Evolutionary conservation across 2,113 vertebrate genomes (phyloP).

Genomic region (Perccottus glenii): DNA sequence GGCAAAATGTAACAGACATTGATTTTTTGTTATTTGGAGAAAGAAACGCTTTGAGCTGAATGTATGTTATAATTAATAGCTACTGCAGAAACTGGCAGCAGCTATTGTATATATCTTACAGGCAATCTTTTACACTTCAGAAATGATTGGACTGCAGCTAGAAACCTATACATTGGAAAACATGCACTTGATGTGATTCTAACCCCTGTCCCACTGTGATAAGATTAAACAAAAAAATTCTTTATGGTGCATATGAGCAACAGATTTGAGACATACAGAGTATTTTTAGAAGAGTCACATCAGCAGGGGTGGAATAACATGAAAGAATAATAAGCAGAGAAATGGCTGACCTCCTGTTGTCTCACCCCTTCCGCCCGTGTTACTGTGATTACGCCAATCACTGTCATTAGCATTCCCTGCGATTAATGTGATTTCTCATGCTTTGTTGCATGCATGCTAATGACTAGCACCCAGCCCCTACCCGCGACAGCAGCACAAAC

Average conservation of each 20-base stretch:
- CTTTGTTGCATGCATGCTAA: slow-evolving; percentile 69
- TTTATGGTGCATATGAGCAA: slow-evolving; percentile 16
- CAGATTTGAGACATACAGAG: slow-evolving; percentile 26
- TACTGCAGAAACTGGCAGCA: too few relatives aligned
- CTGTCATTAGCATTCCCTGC: slow-evolving; percentile 66
- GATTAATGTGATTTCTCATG: slow-evolving; percentile 68
- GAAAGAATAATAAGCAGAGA: slow-evolving; percentile 54
- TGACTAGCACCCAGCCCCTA: slow-evolving; percentile 35
- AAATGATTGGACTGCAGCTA: not conserved
- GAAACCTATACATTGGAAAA: not conserved
- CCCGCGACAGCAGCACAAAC: slow-evolving; percentile 16
- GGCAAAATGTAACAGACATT: too few relatives aligned
- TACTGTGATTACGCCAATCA: slow-evolving; percentile 75
- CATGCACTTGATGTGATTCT: too few relatives aligned
- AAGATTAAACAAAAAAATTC: not conserved
- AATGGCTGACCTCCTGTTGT: slow-evolving; percentile 64
- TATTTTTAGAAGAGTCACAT: slow-evolving; percentile 32
- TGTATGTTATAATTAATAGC: too few relatives aligned
- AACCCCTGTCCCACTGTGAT: not conserved
- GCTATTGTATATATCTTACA: not conserved
- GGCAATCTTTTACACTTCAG: not conserved
- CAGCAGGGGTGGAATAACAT: slow-evolving; percentile 45
- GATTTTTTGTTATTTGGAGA: too few relatives aligned
- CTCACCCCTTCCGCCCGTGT: slow-evolving; percentile 51
- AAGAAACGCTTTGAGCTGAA: too few relatives aligned